A percentile compares a stretch with the other conserved stretches of the same genome.
phyloP scores from a whole-genome alignment of 1,140 invertebrate genomes.

The Orchestia grillus region DNA sequence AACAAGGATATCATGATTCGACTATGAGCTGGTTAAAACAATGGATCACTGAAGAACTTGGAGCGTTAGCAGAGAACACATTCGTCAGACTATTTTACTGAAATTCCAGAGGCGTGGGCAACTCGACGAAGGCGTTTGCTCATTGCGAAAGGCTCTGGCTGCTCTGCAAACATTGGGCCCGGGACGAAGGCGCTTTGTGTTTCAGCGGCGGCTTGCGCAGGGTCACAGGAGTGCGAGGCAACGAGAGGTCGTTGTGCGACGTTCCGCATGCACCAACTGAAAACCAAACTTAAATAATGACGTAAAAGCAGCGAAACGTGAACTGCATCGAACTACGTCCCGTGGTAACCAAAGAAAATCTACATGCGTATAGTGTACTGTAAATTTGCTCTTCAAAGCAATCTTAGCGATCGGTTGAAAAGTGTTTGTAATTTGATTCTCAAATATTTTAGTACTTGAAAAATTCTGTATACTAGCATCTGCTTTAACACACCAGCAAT shows the following conservation, averaged over 20 bases:
- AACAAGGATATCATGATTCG: too few species aligned
- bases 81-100: neutral
- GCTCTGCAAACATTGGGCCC: neutral
- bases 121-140: neutral
- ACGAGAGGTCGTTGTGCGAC: neutral
- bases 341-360: neutral
- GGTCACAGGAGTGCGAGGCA: neutral
- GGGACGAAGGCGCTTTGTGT: neutral
- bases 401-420: neutral
- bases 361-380: neutral
- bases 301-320: neutral
- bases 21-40: neutral
- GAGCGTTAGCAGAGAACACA: neutral
- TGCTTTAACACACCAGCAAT: neutral
- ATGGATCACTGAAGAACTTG: neutral
- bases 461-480: neutral
- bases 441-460: neutral
- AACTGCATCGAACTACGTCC: neutral
- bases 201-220: neutral
- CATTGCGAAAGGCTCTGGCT: neutral
- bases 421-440: neutral
- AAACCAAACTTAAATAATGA: neutral
- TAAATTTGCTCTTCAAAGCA: neutral
- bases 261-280: neutral
- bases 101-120: neutral